Conservation (phyloP, 1,140 invertebrate species). For the Schlechtendalia chinensis region DNA sequence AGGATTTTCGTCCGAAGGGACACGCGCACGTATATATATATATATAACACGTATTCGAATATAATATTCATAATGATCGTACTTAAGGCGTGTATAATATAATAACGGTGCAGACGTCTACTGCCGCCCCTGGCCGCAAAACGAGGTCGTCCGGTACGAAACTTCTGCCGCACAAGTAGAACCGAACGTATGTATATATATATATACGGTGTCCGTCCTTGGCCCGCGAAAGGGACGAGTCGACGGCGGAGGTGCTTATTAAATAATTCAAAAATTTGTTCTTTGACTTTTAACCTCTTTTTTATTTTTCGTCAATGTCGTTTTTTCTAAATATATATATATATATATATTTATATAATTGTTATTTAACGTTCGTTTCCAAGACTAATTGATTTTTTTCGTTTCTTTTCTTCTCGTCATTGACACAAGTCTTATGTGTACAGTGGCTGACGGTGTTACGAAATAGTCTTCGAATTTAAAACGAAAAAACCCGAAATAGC, state of each 20-base stretch:
- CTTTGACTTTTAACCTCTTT: background rate
- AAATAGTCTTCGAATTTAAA: too few species aligned
- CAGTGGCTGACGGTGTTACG: too few species aligned
- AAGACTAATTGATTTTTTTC: constrained; percentile 13
- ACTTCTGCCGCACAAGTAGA: background rate
- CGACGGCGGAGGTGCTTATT: background rate
- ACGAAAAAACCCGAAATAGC: too few species aligned
- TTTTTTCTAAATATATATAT: too few species aligned
- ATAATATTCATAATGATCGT: background rate
- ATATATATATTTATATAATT: too few species aligned
- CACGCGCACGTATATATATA: background rate
- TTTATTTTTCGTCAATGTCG: constrained; percentile 75
- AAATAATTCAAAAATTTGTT: constrained; percentile 35
- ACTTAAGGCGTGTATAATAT: background rate
- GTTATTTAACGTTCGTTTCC: background rate
- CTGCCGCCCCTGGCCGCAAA: background rate
- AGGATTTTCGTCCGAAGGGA: background rate
- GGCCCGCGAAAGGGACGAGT: constrained; percentile 17
- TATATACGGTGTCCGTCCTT: constrained; percentile 19
- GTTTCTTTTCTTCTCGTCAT: too few species aligned
- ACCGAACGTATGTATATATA: background rate
- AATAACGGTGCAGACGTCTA: background rate
- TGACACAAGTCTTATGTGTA: too few species aligned
- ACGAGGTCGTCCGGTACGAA: background rate
- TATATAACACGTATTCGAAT: background rate